Evolutionary conservation across 1,140 invertebrate genomes (phyloP).

Genomic region (Sminthurides bifidus): DNA sequence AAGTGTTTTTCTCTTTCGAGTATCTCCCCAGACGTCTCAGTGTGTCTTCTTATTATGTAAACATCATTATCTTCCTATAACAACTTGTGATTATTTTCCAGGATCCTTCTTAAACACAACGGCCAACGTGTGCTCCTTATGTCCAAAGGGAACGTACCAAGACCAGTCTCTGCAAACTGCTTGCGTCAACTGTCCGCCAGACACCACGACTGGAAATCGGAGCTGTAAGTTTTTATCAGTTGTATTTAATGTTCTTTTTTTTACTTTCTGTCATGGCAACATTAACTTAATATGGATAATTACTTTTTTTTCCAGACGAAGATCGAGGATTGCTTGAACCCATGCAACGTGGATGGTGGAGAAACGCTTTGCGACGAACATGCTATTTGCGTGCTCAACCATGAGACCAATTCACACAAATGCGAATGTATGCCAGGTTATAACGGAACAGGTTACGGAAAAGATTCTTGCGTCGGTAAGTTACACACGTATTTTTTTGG

Average conservation of each 20-base stretch:
- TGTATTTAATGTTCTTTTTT: background rate
- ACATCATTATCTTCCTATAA: constrained; percentile 12
- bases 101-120: constrained; percentile 75
- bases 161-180: constrained; percentile 74
- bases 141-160: constrained; percentile 87
- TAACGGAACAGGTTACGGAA: constrained; percentile 59
- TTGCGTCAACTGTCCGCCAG: constrained; percentile 78
- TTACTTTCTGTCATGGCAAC: constrained; percentile 1
- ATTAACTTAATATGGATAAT: constrained; percentile 10
- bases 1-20: too few relatives aligned
- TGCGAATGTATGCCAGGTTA: constrained; percentile 91
- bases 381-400: constrained; percentile 74
- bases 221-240: constrained; percentile 47
- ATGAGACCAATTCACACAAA: constrained; percentile 72
- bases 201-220: constrained; percentile 80
- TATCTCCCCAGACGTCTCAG: too few relatives aligned
- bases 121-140: constrained; percentile 70
- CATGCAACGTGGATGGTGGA: constrained; percentile 71
- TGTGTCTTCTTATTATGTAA: constrained; percentile 24
- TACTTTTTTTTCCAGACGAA: constrained; percentile 46
- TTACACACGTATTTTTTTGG: background rate
- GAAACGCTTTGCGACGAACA: constrained; percentile 75
- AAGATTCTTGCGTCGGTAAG: constrained; percentile 53
- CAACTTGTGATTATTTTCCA: constrained; percentile 30
- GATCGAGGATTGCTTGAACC: constrained; percentile 77